A percentile compares a stretch with the other conserved stretches of the same genome.
These are phyloP conservation scores for Mus minutoides DNA, from an alignment of 2,797 vertebrate genomes.

Conservation along the genomic window DNA sequence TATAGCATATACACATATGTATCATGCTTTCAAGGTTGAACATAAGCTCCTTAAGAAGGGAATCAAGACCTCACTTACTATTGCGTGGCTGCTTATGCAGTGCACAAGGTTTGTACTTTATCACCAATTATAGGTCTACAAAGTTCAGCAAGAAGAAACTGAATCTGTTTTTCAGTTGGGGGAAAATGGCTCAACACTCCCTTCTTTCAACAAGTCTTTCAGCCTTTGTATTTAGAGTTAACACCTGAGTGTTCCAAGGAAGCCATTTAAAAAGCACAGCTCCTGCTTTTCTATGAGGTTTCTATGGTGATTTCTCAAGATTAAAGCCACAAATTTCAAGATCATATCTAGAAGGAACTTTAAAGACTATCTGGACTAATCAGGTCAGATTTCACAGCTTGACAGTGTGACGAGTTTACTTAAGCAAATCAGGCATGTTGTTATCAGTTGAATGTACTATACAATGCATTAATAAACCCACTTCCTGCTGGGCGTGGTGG, in stretches of 20 bases:
- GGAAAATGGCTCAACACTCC: background rate
- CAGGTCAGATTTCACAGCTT: conserved; percentile 13
- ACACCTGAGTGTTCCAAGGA: background rate
- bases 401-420: no score
- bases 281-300: background rate
- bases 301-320: background rate
- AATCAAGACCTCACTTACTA: background rate
- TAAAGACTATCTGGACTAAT: background rate
- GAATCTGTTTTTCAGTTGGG: conserved; percentile 20
- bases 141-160: conserved; percentile 25
- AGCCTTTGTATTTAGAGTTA: background rate
- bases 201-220: background rate
- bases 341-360: background rate
- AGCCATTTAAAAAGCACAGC: conserved; percentile 20
- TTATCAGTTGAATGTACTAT: background rate
- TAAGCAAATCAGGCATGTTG: conserved; percentile 27
- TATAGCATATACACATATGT: background rate
- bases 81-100: background rate
- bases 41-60: background rate
- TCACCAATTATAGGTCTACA: background rate
- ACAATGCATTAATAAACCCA: background rate
- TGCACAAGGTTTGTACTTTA: background rate
- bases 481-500: no score
- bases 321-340: conserved; percentile 28
- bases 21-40: background rate